These are phyloP conservation scores for Meles meles DNA, from an alignment of 2,113 vertebrate genomes.

Conservation along the genomic window DNA sequence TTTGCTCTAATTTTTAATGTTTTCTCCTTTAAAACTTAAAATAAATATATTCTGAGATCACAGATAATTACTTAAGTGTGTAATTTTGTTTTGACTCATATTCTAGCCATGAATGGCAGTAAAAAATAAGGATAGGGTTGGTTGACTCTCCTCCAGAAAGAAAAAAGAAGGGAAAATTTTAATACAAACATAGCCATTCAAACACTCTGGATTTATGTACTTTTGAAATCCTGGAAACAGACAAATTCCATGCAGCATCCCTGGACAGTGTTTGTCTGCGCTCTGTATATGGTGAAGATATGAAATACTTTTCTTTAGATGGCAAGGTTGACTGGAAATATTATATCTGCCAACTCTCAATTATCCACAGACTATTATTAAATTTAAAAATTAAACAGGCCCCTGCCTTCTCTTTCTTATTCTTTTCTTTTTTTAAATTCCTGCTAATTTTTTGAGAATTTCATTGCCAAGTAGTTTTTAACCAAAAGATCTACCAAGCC, in stretches of 20 bases:
- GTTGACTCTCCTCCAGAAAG: not conserved
- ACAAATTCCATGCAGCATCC: not conserved
- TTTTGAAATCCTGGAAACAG: not conserved
- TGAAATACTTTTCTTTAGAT: not conserved
- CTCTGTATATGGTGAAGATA: not conserved
- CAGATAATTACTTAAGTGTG: slow-evolving; percentile 4
- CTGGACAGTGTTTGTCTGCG: not conserved
- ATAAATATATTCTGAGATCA: slow-evolving; percentile 5
- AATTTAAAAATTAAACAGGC: slow-evolving; percentile 44
- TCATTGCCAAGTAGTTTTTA: not conserved
- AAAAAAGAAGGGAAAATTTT: not conserved
- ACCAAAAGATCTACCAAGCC: not conserved
- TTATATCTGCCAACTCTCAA: slow-evolving; percentile 8
- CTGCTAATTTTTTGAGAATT: not conserved
- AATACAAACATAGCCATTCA: not conserved
- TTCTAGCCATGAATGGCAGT: not conserved
- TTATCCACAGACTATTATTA: slow-evolving; percentile 28
- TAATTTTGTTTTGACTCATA: slow-evolving; percentile 30
- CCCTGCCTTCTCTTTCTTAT: not conserved
- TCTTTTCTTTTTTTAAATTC: not conserved
- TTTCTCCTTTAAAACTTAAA: not conserved
- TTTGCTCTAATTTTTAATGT: slow-evolving; percentile 6
- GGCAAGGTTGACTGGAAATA: not conserved
- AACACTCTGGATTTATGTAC: slow-evolving; percentile 28
- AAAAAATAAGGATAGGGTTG: not conserved